These are phyloP conservation scores for Garrulus glandarius DNA, from an alignment of 2,797 vertebrate genomes.

Conservation along the genomic window DNA sequence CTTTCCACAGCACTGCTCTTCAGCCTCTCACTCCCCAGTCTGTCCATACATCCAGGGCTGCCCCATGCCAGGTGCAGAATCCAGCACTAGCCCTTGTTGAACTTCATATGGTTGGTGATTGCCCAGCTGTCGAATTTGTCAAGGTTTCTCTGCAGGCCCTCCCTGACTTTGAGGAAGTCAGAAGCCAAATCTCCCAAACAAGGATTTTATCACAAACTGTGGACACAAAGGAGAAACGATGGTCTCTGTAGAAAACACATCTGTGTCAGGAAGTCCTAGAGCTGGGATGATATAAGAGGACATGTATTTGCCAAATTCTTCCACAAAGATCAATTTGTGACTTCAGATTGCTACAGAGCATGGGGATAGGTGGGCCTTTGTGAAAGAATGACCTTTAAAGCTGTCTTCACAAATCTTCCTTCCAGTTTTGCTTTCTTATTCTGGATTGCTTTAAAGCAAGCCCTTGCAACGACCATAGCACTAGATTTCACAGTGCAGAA, in stretches of 20 bases:
- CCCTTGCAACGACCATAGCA: background rate
- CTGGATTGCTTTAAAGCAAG: background rate
- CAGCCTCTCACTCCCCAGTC: background rate
- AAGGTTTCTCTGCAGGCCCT: background rate
- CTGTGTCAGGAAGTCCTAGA: background rate
- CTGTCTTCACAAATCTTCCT: background rate
- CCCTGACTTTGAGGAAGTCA: background rate
- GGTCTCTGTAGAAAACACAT: background rate
- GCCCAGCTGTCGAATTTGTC: background rate
- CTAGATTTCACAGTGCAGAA: background rate
- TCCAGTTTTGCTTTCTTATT: background rate
- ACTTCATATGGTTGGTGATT: accelerated
- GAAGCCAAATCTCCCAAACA: background rate
- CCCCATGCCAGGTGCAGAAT: background rate
- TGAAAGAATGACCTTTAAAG: background rate
- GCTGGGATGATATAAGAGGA: background rate
- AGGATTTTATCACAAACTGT: background rate
- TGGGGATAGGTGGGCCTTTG: background rate
- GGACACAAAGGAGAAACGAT: background rate
- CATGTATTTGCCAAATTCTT: background rate
- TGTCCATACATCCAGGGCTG: background rate
- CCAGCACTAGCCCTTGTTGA: accelerated
- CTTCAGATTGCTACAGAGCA: background rate
- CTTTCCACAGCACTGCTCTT: background rate
- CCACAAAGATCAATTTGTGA: background rate